Evolutionary conservation across 1,140 invertebrate genomes (phyloP), one percentile per base, ranked within the genome.

Genomic region (Drosophila ambigua): DNA sequence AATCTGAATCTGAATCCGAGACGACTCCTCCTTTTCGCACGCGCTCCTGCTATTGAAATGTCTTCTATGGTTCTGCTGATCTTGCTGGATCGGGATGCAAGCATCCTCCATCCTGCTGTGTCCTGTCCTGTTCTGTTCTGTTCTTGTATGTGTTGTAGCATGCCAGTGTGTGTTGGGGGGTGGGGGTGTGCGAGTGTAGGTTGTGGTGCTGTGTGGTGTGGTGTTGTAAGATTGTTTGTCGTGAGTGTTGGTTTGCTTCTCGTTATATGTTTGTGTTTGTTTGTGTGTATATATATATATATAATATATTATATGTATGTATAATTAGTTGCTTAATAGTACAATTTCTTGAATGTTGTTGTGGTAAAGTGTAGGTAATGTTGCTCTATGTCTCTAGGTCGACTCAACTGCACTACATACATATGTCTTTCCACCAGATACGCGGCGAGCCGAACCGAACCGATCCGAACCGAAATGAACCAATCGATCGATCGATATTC

Each of bases 311-410:
- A 88, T 87, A 87, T 88, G 84, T 77, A 77, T 77, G 73, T 87
- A 87, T 87, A 89, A 83, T 87, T 87, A 87, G 83, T 83, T 79
- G 83, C 83, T 87, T 87, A 87, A 88, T 79, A 83, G 66, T 87
- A 87, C 67, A 89, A 89, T 87, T 87, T 87, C 83, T 87, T 87
- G 83, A 87, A 87, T 87, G 83, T 87, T 87, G 84, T 89, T 87
- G 83, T 87, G 83, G 83, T 81, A 87, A 87, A 87, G 83, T 87
- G 83, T 87, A 87, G 83, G 84, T 87, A 89, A 87, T 87, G 83
- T 85, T 88, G 83, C 83, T 87, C 82, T 87, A 69, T 77, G 72
- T 77, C 74, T 76, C 53, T 58, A 75, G 74, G 55, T 73, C 75
- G 74, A 75, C 83, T 77, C 82, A 77, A 85, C 82, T 72, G 83